A percentile compares a stretch with the other conserved stretches of the same genome.
Conservation (phyloP, 1,140 invertebrate genomes). For the Drosophila tropicalis region DNA sequence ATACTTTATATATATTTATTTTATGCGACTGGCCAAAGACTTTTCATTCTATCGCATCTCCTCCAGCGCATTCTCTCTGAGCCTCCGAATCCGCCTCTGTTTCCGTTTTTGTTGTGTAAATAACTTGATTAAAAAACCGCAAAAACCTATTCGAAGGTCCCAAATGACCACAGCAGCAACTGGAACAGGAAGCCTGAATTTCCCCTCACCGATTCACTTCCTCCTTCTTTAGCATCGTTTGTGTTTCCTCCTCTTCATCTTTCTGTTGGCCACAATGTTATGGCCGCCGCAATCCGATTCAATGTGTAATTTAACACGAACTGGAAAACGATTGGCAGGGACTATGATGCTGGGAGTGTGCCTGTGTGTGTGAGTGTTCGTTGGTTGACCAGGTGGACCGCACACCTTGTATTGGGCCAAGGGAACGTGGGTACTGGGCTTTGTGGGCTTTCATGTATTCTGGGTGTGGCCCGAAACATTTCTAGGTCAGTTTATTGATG, state of each 20-base stretch:
- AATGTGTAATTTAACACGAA: slow-evolving; percentile 81
- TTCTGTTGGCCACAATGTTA: slow-evolving; percentile 62
- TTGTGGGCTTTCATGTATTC: slow-evolving; percentile 14
- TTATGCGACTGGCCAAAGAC: slow-evolving; percentile 60
- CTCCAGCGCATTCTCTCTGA: background rate
- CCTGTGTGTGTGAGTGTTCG: slow-evolving; percentile 32
- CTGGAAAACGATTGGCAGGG: slow-evolving; percentile 74
- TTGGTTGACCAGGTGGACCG: slow-evolving; percentile 58
- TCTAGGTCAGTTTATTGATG: slow-evolving; percentile 63
- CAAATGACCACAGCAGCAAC: slow-evolving; percentile 49
- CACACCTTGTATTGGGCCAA: slow-evolving; percentile 53
- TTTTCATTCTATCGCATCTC: slow-evolving; percentile 15
- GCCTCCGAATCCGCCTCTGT: slow-evolving; percentile 8
- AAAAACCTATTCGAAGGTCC: slow-evolving; percentile 74
- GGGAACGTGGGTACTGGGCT: slow-evolving; percentile 31
- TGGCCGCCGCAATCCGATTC: slow-evolving; percentile 78
- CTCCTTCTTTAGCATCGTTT: background rate
- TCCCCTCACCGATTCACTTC: background rate
- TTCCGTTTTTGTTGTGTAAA: slow-evolving; percentile 46
- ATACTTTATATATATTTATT: slow-evolving; percentile 52
- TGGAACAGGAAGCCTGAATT: slow-evolving; percentile 24
- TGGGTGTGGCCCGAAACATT: slow-evolving; percentile 33
- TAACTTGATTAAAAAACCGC: slow-evolving; percentile 81
- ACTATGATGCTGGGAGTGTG: slow-evolving; percentile 17
- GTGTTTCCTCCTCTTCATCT: slow-evolving; percentile 9